Evolutionary conservation across 2,888 invertebrate genomes (phyloP), one percentile per base, ranked within the genome.

Genomic region (Cantharis flavilabris): DNA sequence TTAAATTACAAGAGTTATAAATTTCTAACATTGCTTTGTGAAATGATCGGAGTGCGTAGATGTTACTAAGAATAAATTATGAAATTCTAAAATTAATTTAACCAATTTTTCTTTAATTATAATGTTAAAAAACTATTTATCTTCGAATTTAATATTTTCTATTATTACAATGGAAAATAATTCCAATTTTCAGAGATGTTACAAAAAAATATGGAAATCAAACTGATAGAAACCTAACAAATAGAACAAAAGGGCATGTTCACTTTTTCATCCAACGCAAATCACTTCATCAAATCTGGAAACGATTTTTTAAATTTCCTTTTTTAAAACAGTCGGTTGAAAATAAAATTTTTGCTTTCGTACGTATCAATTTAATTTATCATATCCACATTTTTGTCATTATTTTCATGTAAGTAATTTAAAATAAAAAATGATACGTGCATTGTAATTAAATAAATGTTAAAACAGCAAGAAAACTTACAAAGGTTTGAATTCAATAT

Each of bases 401-500:
- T 49, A 49, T 49, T 49, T 49, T 49, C 7, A 9, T 49, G n/a
- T 7, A 49, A n/a, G 49, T 49, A 49, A 49, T 49, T 49, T 49
- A 7, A 49, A 49, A 49, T 3, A n/a, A 2, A 33, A 65, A 67
- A n/a, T 67, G 11, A 1, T 23, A 13, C 7, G 3, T 26, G 26
- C 2, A 10, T 14, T 9, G 23, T 67, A 67, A 23, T 67, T 67
- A 23, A 23, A 13, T 67, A 67, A 67, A 67, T 67, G 65, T 23
- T 26, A 14, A 26, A 67, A 67, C 23, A 9, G 65, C 26, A 23
- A 67, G 65, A 26, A 23, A 67, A 67, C 7, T 49, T 49, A 23
- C 13, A 67, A 67, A 13, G 65, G 65, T 67, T 67, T 28, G 65
- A 30, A 62, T 69, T 65, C 64, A 33, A 33, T 72, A 71, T 69